Conservation (phyloP, 2,113 vertebrate species). For the Eudorcas thomsonii region DNA sequence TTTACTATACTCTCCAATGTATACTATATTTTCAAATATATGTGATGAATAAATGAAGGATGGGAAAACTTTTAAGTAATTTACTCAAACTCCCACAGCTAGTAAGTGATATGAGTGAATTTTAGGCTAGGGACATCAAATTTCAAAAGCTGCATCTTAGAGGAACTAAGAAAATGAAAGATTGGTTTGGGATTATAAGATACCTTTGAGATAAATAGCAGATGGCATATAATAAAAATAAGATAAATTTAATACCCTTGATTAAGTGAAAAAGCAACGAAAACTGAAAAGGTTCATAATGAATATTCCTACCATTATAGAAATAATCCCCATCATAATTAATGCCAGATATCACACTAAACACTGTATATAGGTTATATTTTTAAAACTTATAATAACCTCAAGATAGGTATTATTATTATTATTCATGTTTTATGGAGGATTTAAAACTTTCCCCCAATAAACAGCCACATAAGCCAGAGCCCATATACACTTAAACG, state of each 20-base stretch:
- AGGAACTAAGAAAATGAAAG: neutral
- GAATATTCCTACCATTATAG: neutral
- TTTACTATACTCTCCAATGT: neutral
- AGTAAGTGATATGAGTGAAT: neutral
- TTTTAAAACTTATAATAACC: neutral
- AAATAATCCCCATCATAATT: neutral
- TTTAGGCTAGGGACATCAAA: neutral
- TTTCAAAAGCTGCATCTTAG: neutral
- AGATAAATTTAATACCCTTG: neutral
- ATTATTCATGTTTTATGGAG: neutral
- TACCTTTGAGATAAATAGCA: neutral
- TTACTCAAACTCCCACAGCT: neutral
- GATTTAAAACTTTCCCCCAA: neutral
- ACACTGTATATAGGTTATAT: neutral
- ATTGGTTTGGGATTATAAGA: neutral
- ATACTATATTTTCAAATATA: neutral
- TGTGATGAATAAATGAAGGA: neutral
- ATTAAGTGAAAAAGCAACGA: neutral
- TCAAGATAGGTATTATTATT: neutral
- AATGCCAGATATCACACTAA: neutral
- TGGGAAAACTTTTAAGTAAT: neutral
- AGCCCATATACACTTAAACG: neutral
- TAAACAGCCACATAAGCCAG: neutral
- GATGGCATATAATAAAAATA: neutral
- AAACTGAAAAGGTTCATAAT: neutral